phyloP scores from a whole-genome alignment of 2,888 invertebrate genomes.

The Ophion slaviceki region DNA sequence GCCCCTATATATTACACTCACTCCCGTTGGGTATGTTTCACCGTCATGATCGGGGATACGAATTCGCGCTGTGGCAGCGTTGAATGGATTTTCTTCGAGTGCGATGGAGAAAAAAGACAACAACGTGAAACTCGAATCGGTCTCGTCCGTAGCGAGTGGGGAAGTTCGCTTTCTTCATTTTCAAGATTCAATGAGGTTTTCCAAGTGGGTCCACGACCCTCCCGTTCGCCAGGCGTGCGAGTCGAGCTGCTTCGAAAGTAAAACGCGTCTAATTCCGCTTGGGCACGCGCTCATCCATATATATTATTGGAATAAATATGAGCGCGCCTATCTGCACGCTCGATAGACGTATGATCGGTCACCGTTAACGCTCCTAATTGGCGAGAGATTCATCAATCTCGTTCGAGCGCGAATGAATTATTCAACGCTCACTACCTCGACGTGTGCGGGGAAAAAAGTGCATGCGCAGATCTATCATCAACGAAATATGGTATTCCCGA shows the following conservation, averaged over 20 bases:
- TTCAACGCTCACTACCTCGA: slow-evolving; percentile 7
- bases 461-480: neutral
- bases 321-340: slow-evolving; percentile 31
- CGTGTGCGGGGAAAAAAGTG: slow-evolving; percentile 22
- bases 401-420: slow-evolving; percentile 54
- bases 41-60: slow-evolving; percentile 47
- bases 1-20: slow-evolving; percentile 75
- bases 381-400: slow-evolving; percentile 54
- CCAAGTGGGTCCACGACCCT: slow-evolving; percentile 65
- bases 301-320: slow-evolving; percentile 41
- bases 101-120: slow-evolving; percentile 32
- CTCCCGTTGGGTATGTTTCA: slow-evolving; percentile 56
- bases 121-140: slow-evolving; percentile 47
- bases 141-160: slow-evolving; percentile 32
- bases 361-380: slow-evolving; percentile 60
- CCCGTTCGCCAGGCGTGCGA: slow-evolving; percentile 51
- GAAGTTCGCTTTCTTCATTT: slow-evolving; percentile 66
- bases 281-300: slow-evolving; percentile 53
- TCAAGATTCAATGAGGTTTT: slow-evolving; percentile 55
- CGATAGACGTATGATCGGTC: slow-evolving; percentile 37
- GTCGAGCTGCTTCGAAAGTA: slow-evolving; percentile 67
- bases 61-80: slow-evolving; percentile 32
- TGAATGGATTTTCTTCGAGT: slow-evolving; percentile 54
- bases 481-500: slow-evolving; percentile 40
- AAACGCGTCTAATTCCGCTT: slow-evolving; percentile 52